Base-by-base conservation (phyloP, 1,140 invertebrate species). In the Samia ricini region DNA sequence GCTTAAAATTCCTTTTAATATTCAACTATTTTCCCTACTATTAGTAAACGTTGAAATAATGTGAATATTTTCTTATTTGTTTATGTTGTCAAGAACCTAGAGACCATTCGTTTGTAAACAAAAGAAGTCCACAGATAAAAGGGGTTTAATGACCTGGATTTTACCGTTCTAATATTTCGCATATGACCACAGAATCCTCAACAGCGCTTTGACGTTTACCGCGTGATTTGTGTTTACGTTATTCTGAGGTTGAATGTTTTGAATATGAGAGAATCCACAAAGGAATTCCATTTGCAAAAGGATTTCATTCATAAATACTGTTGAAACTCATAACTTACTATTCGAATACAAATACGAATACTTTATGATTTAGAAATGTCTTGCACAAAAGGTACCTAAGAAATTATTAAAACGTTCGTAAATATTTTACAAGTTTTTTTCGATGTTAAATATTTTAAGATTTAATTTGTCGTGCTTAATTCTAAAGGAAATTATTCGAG, bases 171-270 rank as follows among this genome's bases (percentile, higher is more conserved):
- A 56, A 63, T 54, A 52, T 63, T 59, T 63, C 56, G 57, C 19
- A 42, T 50, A 50, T 42, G 42, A 64, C 55, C 62, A 50, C 62
- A 64, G 33, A 54, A 19, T 36, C 59, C 61, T 64, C 29, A 58
- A 42, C 36, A 49, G 19, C 54, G 54, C 51, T 69, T 69, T 69
- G 60, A 64, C 56, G 50, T 49, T 64, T 42, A 57, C 56, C 56
- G 18, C 56, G 60, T 61, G 51, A 52, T 59, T 60, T 21, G 56
- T 29, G 26, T 23, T n/a, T 52, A 23, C 51, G 2, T 52, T 52
- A 23, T 21, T 52, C n/a, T 52, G 20, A 10, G 51, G 51, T 22
- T 2, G 20, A 52, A 4, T n/a, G 51, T 52, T 52, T 52, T 52
- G 3, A n/a, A 21, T 23, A 23, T 21, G 51, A 52, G 33, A 42